These are phyloP conservation scores for Falco biarmicus DNA, from an alignment of 2,797 vertebrate species.

Conservation along the genomic window DNA sequence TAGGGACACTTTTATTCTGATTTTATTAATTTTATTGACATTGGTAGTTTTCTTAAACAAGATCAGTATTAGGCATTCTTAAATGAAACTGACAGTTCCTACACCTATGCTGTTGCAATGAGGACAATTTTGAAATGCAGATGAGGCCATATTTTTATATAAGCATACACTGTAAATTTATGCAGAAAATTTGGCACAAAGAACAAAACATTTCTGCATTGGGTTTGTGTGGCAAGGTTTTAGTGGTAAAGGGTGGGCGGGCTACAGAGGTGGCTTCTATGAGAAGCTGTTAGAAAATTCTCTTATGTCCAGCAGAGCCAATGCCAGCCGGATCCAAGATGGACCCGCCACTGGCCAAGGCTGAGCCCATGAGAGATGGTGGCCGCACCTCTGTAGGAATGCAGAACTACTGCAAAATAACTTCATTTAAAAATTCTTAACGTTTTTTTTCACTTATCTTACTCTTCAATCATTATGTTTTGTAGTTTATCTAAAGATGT, in stretches of 20 bases:
- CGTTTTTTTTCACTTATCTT: background rate
- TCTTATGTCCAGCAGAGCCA: rapidly evolving
- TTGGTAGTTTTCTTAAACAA: background rate
- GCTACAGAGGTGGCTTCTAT: background rate
- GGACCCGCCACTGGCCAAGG: background rate
- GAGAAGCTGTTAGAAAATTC: background rate
- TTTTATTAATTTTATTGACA: background rate
- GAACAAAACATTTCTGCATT: background rate
- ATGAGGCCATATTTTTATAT: background rate
- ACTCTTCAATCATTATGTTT: background rate
- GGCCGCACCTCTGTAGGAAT: background rate
- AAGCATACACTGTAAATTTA: background rate
- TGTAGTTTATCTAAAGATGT: background rate
- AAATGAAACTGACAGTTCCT: background rate
- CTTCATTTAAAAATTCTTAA: background rate
- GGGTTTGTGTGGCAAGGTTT: background rate
- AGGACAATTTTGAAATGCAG: background rate
- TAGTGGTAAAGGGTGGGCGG: background rate
- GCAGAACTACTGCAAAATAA: background rate
- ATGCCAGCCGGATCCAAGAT: background rate
- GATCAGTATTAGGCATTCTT: background rate
- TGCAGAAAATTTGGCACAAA: background rate
- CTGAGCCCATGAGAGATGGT: rapidly evolving
- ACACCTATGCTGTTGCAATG: background rate
- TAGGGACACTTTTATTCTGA: background rate